A percentile compares a stretch with the other conserved stretches of the same genome.
These are phyloP conservation scores for Molorchus minor DNA, from an alignment of 2,888 invertebrate species.

Conservation along the genomic window DNA sequence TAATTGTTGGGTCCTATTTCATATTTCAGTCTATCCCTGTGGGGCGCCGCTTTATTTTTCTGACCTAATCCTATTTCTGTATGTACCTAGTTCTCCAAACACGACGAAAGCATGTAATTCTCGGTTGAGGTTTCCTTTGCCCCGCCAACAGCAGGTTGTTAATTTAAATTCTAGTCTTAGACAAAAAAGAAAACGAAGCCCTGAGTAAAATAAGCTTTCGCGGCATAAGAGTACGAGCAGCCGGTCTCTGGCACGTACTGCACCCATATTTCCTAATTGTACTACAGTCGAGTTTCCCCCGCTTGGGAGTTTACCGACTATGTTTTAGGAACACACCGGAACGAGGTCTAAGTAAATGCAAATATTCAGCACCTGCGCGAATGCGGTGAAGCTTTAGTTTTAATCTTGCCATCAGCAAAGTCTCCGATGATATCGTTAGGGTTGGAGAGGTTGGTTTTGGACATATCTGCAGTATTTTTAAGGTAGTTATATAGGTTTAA, in stretches of 20 bases:
- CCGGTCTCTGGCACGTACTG: constrained; percentile 2
- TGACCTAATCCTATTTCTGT: no score
- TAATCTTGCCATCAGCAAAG: background rate
- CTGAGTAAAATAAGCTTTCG: constrained; percentile 6
- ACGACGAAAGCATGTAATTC: no score
- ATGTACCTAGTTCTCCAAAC: no score
- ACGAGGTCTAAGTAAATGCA: constrained; percentile 2
- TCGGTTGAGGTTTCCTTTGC: no score
- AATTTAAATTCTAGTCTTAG: constrained; percentile 4
- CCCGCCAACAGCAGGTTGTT: background rate
- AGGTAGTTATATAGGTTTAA: no score
- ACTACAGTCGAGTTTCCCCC: background rate
- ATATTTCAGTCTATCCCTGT: no score
- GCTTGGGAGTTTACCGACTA: constrained; percentile 5
- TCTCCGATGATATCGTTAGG: no score
- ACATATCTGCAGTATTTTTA: no score
- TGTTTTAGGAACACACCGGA: constrained; percentile 6
- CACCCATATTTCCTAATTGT: constrained; percentile 17
- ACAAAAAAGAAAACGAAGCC: background rate
- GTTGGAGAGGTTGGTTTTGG: no score
- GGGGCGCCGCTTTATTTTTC: no score
- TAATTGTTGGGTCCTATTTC: no score
- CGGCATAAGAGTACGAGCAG: background rate
- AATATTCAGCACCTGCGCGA: background rate
- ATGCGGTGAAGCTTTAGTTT: background rate